These are phyloP conservation scores for Tenualosa ilisha DNA, from an alignment of 2,797 vertebrate genomes.

Conservation along the genomic window DNA sequence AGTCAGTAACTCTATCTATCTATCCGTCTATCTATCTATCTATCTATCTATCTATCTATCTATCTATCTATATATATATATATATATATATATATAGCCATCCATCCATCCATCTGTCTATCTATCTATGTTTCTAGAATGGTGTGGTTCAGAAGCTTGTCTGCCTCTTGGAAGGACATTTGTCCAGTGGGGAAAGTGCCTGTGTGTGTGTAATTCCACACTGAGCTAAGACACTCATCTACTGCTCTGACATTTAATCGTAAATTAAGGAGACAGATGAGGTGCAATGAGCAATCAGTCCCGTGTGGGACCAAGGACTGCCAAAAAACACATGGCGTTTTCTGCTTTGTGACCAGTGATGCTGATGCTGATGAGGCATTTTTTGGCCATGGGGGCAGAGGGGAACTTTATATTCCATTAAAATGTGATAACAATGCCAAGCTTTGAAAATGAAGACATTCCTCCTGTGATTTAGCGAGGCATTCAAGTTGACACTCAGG, in stretches of 20 bases:
- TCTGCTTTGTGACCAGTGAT: not conserved
- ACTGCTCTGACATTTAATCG: conserved; percentile 22
- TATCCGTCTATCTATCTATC: not conserved
- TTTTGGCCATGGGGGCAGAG: not conserved
- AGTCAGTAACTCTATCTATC: too few relatives aligned
- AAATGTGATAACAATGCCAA: conserved; percentile 21
- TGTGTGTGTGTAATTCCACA: not conserved
- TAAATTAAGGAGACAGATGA: conserved; percentile 29
- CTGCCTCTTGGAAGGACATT: conserved; percentile 17
- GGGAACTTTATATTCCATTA: conserved; percentile 20
- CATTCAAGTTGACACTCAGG: not conserved
- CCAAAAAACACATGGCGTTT: not conserved
- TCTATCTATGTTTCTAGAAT: not conserved
- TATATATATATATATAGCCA: too few relatives aligned
- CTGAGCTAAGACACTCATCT: conserved; percentile 4
- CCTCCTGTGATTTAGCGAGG: not conserved
- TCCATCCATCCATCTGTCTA: not conserved
- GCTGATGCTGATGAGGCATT: conserved; percentile 9
- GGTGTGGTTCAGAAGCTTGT: not conserved
- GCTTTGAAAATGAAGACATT: conserved; percentile 10
- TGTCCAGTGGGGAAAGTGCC: not conserved
- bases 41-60: not conserved
- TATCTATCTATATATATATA: not conserved
- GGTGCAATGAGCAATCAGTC: not conserved
- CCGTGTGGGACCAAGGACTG: not conserved